phyloP scores from a whole-genome alignment of 2,797 vertebrate species.

The Diplodus puntazzo region DNA sequence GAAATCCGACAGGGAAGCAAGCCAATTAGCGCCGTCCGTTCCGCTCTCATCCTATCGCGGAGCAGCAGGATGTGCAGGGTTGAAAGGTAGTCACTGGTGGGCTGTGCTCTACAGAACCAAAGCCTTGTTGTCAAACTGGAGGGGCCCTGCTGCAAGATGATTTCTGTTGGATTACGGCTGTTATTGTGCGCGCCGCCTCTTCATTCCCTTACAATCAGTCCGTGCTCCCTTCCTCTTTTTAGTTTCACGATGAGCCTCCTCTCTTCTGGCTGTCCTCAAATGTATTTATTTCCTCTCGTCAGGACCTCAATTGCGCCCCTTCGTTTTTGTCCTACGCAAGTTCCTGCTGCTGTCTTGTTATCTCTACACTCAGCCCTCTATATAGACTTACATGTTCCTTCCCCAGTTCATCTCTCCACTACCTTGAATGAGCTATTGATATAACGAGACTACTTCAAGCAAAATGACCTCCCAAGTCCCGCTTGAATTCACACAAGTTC shows the following conservation, averaged over 20 bases:
- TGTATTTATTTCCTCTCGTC: background rate
- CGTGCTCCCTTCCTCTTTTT: constrained; percentile 21
- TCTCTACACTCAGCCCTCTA: background rate
- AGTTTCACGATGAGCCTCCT: constrained; percentile 3
- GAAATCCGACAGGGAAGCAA: constrained; percentile 78
- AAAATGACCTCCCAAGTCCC: constrained; percentile 29
- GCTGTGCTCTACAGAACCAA: constrained; percentile 51
- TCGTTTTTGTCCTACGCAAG: background rate
- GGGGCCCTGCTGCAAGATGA: constrained; percentile 30
- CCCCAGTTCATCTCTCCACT: constrained; percentile 2
- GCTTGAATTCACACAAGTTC: constrained; percentile 35
- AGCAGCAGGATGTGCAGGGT: constrained; percentile 62
- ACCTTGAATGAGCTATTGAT: constrained; percentile 35
- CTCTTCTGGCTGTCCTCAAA: background rate
- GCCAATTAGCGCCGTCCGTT: constrained; percentile 80
- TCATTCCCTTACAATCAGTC: constrained; percentile 18
- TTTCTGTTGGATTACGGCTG: constrained; percentile 64
- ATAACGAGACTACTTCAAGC: constrained; percentile 19
- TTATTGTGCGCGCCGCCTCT: constrained; percentile 33
- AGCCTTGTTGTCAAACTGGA: constrained; percentile 61
- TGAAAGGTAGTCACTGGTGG: constrained; percentile 69
- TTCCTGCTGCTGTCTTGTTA: background rate
- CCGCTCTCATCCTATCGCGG: constrained; percentile 72
- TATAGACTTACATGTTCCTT: background rate
- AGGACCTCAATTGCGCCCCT: background rate